Evolutionary conservation across 2,113 vertebrate species (phyloP).

Genomic region (Triplophysa tibetana): DNA sequence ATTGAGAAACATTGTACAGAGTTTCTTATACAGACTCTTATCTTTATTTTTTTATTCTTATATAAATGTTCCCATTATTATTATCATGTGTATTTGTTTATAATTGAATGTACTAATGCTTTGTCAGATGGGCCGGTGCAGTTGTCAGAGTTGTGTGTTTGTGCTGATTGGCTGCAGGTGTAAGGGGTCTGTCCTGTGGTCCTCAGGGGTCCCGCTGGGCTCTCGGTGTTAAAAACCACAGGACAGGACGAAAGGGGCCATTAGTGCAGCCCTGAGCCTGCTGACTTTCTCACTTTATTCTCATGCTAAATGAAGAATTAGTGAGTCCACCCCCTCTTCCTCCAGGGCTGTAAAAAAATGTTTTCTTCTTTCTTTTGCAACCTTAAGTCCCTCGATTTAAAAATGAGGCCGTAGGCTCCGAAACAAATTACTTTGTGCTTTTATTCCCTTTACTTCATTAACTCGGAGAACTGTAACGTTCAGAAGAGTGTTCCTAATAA

Average conservation of each 20-base stretch:
- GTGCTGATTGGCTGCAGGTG: constrained; percentile 57
- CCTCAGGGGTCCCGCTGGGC: constrained; percentile 44
- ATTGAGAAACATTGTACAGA: too few species aligned
- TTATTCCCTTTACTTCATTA: constrained; percentile 34
- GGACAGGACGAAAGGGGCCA: constrained; percentile 26
- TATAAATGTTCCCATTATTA: too few species aligned
- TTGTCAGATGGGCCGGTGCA: neutral
- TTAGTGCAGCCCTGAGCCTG: constrained; percentile 37
- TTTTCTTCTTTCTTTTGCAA: neutral
- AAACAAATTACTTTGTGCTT: constrained; percentile 32
- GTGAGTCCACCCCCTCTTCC: neutral
- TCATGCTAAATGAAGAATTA: constrained; percentile 38
- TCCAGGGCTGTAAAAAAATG: constrained; percentile 41
- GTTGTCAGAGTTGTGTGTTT: constrained; percentile 39
- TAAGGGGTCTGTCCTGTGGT: constrained; percentile 23
- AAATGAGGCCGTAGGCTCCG: constrained; percentile 5
- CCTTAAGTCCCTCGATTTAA: constrained; percentile 1
- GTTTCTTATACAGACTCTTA: too few species aligned
- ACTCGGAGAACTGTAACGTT: neutral
- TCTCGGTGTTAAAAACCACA: constrained; percentile 37
- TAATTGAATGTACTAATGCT: too few species aligned
- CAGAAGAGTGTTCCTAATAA: neutral
- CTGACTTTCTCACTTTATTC: constrained; percentile 34
- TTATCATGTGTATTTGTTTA: too few species aligned
- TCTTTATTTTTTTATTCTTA: too few species aligned